Evolutionary conservation across 2,113 vertebrate species (phyloP), one percentile per base, ranked within the genome.

Genomic region (Alectura lathami): DNA sequence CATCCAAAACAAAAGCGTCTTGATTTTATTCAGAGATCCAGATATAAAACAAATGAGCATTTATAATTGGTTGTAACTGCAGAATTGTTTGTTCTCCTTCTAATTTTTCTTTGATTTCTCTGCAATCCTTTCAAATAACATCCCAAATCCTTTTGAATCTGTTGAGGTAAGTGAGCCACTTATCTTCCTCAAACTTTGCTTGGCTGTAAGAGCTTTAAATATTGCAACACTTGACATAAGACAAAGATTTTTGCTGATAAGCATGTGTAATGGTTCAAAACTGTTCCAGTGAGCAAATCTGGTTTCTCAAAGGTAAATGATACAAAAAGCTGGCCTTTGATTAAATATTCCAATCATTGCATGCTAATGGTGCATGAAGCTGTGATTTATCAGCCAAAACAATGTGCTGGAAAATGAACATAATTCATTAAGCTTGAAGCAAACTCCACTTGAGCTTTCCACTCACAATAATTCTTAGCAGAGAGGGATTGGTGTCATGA

Each of bases 301-400:
- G 92, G 89, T 97, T 97, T 97, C 83, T 91, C 83, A 88, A 96
- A 98, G 91, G 91, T 96, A 96, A 96, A 92, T 1, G 90, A 94
- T 96, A 96, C 90, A 80, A 96, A 91, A 97, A 97, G 86, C 91
- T 94, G 95, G 91, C 91, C 91, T 97, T 96, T 96, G 97, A 98
- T 98, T 97, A 97, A 97, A 96, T 98, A 97, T 96, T 96, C 96
- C 82, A 94, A 94, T 96, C 95, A 92, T 92, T 78, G 62, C 92
- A 89, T 89, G 90, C 94, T 97, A 97, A 97, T 96, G 94, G 81
- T 94, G 97, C 97, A 70, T 94, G 95, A 96, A 97, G 68, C 89
- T 97, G 93, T 96, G 96, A 97, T 98, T 97, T 97, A 97, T 97
- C 96, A 96, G 96, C 66, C 72, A 97, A 97, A 97, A 95, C 93